Conservation (phyloP, 2,113 vertebrate genomes). For the Nematolebias whitei region DNA sequence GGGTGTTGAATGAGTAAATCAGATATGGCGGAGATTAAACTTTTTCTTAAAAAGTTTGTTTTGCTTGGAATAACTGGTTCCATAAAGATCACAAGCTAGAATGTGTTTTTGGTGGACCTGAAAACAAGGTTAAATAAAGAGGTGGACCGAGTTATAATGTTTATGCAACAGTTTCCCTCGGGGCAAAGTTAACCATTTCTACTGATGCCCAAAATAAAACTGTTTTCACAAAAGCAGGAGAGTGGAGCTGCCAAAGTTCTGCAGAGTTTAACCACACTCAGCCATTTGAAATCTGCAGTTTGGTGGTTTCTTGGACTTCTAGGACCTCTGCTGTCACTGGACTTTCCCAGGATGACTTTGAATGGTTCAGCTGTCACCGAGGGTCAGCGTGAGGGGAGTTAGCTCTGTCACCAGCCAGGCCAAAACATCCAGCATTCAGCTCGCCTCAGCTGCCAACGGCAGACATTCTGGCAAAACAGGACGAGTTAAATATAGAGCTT, state of each 20-base stretch:
- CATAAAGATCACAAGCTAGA: neutral
- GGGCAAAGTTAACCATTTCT: slow-evolving; percentile 25
- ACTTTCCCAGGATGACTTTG: slow-evolving; percentile 65
- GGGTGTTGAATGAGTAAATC: neutral
- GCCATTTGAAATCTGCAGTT: slow-evolving; percentile 58
- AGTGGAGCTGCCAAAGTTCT: slow-evolving; percentile 57
- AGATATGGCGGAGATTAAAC: too few relatives aligned
- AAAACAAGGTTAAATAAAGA: slow-evolving; percentile 12
- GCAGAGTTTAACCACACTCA: slow-evolving; percentile 52
- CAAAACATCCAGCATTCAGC: slow-evolving; percentile 62
- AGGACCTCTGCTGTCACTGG: slow-evolving; percentile 54
- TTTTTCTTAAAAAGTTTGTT: slow-evolving; percentile 10
- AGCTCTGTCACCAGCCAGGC: slow-evolving; percentile 27
- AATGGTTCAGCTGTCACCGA: slow-evolving; percentile 71
- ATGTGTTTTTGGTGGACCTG: neutral
- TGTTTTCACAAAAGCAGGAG: slow-evolving; percentile 49
- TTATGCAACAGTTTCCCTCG: slow-evolving; percentile 24
- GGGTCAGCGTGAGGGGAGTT: slow-evolving; percentile 57
- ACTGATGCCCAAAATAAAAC: slow-evolving; percentile 54
- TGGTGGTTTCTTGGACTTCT: slow-evolving; percentile 58
- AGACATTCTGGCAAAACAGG: slow-evolving; percentile 53
- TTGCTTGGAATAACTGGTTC: slow-evolving; percentile 1
- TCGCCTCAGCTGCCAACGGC: slow-evolving; percentile 74
- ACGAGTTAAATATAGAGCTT: slow-evolving; percentile 78
- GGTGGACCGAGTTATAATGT: slow-evolving; percentile 29